Evolutionary conservation across 2,888 invertebrate genomes (phyloP).

Genomic region (Lithosia quadra): DNA sequence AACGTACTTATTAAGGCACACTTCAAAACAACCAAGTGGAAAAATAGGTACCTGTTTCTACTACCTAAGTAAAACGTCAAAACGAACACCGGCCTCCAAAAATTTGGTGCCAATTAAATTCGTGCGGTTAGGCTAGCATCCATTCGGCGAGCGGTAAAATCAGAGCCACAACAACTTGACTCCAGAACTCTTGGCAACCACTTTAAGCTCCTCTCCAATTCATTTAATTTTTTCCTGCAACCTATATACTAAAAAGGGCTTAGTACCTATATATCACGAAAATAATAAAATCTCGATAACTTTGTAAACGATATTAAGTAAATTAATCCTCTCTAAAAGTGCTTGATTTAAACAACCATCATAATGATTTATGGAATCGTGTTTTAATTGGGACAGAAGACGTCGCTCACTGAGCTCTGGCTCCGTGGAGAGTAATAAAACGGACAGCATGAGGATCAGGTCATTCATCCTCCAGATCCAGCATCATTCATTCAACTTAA

Average conservation of each 20-base stretch:
- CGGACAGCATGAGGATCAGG: constrained; percentile 52
- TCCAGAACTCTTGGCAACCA: constrained; percentile 29
- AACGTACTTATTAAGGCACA: too few relatives aligned
- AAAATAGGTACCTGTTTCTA: neutral
- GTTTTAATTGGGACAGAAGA: constrained; percentile 70
- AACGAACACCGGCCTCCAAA: constrained; percentile 59
- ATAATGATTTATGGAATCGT: constrained; percentile 72
- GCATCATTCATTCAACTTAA: too few relatives aligned
- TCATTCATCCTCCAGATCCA: constrained; percentile 56
- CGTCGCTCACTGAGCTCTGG: constrained; percentile 62
- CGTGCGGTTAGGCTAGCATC: constrained; percentile 64
- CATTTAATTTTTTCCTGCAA: constrained; percentile 8
- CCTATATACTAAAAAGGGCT: constrained; percentile 11
- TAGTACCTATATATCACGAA: constrained; percentile 15
- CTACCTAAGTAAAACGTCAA: neutral
- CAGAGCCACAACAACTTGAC: constrained; percentile 64
- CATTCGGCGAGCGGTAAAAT: constrained; percentile 52
- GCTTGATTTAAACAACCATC: constrained; percentile 58
- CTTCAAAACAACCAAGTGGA: neutral
- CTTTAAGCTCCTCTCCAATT: constrained; percentile 22
- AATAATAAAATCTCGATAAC: constrained; percentile 22
- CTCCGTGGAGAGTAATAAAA: constrained; percentile 61
- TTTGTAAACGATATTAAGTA: too few relatives aligned
- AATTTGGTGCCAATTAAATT: constrained; percentile 79
- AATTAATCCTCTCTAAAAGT: neutral